Conservation (phyloP, 2,888 invertebrate genomes). For the Acrobasis consociella region DNA sequence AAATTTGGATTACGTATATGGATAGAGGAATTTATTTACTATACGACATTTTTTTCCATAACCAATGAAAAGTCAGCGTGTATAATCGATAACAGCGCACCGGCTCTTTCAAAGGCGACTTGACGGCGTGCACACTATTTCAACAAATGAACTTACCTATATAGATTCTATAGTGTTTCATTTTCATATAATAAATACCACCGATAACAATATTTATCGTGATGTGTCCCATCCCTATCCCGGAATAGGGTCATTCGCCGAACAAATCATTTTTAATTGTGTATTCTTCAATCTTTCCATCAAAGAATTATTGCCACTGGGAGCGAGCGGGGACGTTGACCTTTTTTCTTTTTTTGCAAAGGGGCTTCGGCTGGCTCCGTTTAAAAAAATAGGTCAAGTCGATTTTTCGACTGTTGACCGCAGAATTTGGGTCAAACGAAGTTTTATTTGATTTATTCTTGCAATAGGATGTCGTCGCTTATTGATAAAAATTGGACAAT, state of each 20-base stretch:
- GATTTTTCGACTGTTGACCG: slow-evolving; percentile 47
- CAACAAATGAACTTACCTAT: too few species aligned
- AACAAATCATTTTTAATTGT: slow-evolving; percentile 71
- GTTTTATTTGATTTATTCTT: slow-evolving; percentile 55
- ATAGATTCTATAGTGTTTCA: too few species aligned
- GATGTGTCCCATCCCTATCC: slow-evolving; percentile 50
- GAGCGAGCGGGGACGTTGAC: slow-evolving; percentile 47
- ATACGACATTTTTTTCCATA: too few species aligned
- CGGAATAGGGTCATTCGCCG: slow-evolving; percentile 76
- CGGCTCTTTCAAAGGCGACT: too few species aligned
- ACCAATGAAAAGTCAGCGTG: too few species aligned
- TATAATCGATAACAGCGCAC: too few species aligned
- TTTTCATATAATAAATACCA: too few species aligned
- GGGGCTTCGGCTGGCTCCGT: slow-evolving; percentile 47
- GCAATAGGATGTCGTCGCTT: not conserved
- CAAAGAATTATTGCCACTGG: slow-evolving; percentile 49
- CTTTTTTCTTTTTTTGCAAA: slow-evolving; percentile 45
- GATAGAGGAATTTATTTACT: too few species aligned
- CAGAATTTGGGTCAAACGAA: slow-evolving; percentile 64
- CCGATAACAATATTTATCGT: not conserved
- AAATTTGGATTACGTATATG: too few species aligned
- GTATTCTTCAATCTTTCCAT: slow-evolving; percentile 74
- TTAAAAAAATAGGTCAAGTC: slow-evolving; percentile 70
- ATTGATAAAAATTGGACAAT: slow-evolving; percentile 7
- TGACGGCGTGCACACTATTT: too few species aligned